These are phyloP conservation scores for Centropus bengalensis DNA, from an alignment of 2,113 vertebrate species.

Conservation along the genomic window DNA sequence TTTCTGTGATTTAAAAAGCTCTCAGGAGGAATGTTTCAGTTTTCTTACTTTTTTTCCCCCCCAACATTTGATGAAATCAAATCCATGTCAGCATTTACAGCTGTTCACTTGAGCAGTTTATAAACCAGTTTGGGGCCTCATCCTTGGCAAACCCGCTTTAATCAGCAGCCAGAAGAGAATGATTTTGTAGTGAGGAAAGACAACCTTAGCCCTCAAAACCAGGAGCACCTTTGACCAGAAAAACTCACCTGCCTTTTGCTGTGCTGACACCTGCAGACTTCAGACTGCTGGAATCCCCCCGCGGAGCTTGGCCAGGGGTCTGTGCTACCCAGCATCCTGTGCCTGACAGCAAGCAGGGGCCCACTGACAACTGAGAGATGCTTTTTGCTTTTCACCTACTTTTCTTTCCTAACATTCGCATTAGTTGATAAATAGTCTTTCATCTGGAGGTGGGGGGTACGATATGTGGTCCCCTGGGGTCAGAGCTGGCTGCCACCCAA, in stretches of 20 bases:
- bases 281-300: not conserved
- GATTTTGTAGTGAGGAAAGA: not conserved
- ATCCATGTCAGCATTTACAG: not conserved
- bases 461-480: fast-evolving
- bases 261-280: not conserved
- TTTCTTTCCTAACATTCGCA: not conserved
- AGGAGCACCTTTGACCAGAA: not conserved
- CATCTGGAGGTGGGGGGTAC: not conserved
- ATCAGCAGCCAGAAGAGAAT: not conserved
- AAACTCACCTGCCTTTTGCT: not conserved
- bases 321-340: not conserved
- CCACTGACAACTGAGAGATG: fast-evolving
- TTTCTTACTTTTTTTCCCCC: not conserved
- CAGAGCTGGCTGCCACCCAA: not conserved
- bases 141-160: not conserved
- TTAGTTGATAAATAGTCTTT: not conserved
- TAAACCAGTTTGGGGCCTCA: not conserved
- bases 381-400: not conserved
- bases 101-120: not conserved
- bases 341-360: not conserved
- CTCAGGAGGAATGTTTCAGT: not conserved
- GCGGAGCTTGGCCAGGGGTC: not conserved
- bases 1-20: not conserved
- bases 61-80: not conserved
- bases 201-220: not conserved